Percentiles rank a stretch among this genome's conserved stretches.
These are phyloP conservation scores for Lasioglossum vierecki DNA, from an alignment of 2,888 invertebrate species.

Conservation along the genomic window DNA sequence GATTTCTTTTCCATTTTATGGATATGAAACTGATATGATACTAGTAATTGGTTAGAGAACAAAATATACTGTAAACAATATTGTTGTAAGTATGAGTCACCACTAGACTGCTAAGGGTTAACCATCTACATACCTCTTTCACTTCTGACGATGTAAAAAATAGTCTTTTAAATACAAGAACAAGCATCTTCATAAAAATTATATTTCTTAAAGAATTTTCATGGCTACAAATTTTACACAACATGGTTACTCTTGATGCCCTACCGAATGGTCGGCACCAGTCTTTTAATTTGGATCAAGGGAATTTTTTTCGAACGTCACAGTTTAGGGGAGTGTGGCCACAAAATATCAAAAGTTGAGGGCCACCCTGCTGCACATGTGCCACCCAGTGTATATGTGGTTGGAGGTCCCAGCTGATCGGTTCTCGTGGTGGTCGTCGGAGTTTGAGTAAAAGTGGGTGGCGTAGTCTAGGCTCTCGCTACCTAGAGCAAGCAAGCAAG, in stretches of 20 bases:
- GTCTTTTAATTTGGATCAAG: neutral
- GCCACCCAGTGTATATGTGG: neutral
- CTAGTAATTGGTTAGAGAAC: no score
- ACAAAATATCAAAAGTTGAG: neutral
- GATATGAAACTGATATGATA: no score
- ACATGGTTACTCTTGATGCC: neutral
- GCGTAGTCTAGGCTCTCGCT: neutral
- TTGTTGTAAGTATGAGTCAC: no score
- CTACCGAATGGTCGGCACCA: neutral
- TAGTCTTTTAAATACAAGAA: neutral
- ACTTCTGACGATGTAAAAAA: no score
- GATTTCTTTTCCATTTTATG: no score
- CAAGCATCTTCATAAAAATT: neutral
- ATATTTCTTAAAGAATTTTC: neutral
- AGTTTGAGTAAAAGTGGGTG: neutral
- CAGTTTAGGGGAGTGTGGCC: neutral
- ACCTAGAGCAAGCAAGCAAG: neutral
- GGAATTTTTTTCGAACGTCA: neutral
- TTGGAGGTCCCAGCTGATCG: conserved; percentile 59
- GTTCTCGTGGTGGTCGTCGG: neutral
- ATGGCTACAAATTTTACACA: no score
- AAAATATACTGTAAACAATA: no score
- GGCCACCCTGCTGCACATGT: neutral
- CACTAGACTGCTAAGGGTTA: no score
- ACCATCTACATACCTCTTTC: no score